phyloP scores from a whole-genome alignment of 2,888 invertebrate species.

The Terebella lapidaria region DNA sequence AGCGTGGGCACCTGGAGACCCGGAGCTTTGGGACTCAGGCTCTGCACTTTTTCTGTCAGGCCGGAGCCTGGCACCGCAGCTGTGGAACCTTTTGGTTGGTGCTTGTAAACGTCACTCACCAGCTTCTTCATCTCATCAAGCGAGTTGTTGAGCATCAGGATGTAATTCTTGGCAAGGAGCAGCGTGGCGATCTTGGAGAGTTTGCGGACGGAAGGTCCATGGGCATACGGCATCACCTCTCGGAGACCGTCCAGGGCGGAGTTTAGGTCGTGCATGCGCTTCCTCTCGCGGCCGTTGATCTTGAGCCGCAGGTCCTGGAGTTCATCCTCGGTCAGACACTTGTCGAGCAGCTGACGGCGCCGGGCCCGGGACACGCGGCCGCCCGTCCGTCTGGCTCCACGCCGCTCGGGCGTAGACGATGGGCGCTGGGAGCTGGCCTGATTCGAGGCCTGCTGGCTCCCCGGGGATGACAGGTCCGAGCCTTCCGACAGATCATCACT shows the following conservation, averaged over 20 bases:
- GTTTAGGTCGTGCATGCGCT: conserved; percentile 57
- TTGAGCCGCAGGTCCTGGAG: conserved; percentile 47
- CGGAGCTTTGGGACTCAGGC: not conserved
- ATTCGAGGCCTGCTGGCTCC: not conserved
- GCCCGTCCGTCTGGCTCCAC: not conserved
- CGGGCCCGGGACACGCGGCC: not conserved
- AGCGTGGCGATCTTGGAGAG: conserved; percentile 51
- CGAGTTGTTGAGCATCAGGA: conserved; percentile 47
- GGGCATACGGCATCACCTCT: conserved; percentile 53
- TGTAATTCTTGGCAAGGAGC: conserved; percentile 50
- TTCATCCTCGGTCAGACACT: conserved; percentile 30
- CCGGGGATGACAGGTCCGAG: not conserved
- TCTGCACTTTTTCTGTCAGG: not conserved
- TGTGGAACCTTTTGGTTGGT: not conserved
- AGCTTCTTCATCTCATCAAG: conserved; percentile 52
- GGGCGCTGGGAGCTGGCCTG: not conserved
- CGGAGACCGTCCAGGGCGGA: conserved; percentile 52
- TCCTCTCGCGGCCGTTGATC: conserved; percentile 56
- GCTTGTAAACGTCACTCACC: conserved; percentile 23
- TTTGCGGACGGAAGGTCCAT: conserved; percentile 51
- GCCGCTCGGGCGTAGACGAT: not conserved
- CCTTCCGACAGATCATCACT: not conserved
- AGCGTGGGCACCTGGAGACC: not conserved
- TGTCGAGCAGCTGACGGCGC: not conserved
- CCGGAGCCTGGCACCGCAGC: not conserved